These are phyloP conservation scores for Varanus komodoensis DNA, from an alignment of 2,113 vertebrate species.

Conservation along the genomic window DNA sequence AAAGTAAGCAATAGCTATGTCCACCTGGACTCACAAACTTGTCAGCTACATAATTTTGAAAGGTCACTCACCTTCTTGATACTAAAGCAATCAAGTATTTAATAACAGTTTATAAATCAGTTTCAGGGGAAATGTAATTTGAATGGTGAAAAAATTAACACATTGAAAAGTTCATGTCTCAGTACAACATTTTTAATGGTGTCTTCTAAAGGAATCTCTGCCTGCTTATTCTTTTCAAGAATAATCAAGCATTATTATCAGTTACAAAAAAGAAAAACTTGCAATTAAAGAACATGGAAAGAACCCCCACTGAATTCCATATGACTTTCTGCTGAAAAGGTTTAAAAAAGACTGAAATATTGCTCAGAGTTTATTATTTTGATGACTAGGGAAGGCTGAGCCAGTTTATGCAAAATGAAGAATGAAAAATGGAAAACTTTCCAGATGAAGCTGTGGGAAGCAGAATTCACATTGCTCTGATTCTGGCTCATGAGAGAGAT, in stretches of 20 bases:
- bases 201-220: not conserved
- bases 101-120: constrained; percentile 12
- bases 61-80: constrained; percentile 21
- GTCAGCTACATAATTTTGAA: constrained; percentile 10
- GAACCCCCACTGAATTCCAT: not conserved
- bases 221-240: constrained; percentile 17
- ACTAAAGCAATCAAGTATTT: constrained; percentile 6
- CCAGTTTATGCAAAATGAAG: no score
- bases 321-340: constrained; percentile 12
- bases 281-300: constrained; percentile 10
- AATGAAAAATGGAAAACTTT: not conserved
- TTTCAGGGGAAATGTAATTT: not conserved
- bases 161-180: not conserved
- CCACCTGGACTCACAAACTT: constrained; percentile 15
- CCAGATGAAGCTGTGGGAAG: not conserved
- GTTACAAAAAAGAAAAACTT: not conserved
- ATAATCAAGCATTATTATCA: constrained; percentile 8
- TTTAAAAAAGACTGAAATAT: constrained; percentile 13
- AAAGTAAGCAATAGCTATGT: constrained; percentile 16
- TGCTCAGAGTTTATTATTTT: not conserved
- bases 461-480: no score
- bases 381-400: not conserved
- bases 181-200: not conserved
- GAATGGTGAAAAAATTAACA: not conserved
- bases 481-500: no score